Evolutionary conservation across 2,113 vertebrate genomes (phyloP).

Genomic region (Centrocercus urophasianus): DNA sequence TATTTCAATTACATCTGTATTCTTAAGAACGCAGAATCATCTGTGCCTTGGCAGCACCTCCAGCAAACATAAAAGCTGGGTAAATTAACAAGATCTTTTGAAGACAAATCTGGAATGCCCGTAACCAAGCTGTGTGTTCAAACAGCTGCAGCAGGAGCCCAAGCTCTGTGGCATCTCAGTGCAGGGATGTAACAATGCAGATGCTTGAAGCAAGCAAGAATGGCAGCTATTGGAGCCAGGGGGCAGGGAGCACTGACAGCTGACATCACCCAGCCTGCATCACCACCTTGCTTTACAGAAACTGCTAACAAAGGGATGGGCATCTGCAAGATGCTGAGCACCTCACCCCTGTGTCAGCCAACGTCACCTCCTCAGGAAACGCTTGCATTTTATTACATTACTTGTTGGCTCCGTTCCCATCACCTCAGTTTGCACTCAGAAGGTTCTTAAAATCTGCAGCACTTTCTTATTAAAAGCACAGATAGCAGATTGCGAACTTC

Average conservation of each 20-base stretch:
- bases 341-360: background rate
- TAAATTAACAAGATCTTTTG: background rate
- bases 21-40: background rate
- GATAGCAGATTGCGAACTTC: conserved; percentile 55
- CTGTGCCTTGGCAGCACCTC: background rate
- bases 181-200: background rate
- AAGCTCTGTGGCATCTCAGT: background rate
- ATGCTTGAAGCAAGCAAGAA: background rate
- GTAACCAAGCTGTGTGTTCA: background rate
- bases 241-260: background rate
- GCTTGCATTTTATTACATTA: background rate
- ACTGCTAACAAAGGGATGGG: background rate
- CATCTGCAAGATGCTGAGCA: background rate
- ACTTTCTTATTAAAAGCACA: background rate
- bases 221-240: background rate
- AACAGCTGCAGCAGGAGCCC: background rate
- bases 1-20: background rate
- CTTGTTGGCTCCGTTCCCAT: conserved; percentile 11
- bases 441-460: background rate
- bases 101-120: background rate
- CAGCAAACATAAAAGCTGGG: background rate
- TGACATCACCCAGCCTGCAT: background rate
- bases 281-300: background rate
- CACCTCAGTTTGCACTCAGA: background rate
- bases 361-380: background rate